Evolutionary conservation across 2,888 invertebrate genomes (phyloP).

Genomic region (Lomographa bimaculata): DNA sequence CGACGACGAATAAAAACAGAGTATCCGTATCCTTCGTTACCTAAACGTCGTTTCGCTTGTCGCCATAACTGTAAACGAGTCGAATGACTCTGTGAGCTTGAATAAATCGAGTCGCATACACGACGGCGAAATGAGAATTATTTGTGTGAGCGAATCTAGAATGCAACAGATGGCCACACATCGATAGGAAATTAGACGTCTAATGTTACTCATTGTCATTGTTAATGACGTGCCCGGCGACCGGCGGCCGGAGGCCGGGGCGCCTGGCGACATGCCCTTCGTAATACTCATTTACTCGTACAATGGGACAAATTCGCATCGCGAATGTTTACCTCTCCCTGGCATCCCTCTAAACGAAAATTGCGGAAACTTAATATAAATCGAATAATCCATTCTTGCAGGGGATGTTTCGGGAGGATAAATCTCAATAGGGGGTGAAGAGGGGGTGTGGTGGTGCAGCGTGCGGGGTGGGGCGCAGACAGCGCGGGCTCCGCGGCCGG

Average conservation of each 20-base stretch:
- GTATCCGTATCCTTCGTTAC: constrained; percentile 26
- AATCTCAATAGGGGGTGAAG: constrained; percentile 79
- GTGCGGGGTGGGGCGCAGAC: constrained; percentile 55
- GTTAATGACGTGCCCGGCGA: constrained; percentile 57
- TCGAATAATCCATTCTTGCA: constrained; percentile 77
- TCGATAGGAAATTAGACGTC: constrained; percentile 55
- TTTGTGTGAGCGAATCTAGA: constrained; percentile 27
- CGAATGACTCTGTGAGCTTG: constrained; percentile 31
- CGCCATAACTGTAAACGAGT: constrained; percentile 41
- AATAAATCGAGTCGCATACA: constrained; percentile 30
- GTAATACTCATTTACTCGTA: constrained; percentile 68
- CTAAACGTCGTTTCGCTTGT: constrained; percentile 30
- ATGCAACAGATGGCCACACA: constrained; percentile 67
- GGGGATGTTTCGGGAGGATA: constrained; percentile 77
- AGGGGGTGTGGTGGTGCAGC: constrained; percentile 54
- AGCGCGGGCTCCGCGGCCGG: constrained; percentile 60
- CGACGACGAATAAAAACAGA: constrained; percentile 42
- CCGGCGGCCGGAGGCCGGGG: constrained; percentile 8
- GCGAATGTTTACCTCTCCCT: constrained; percentile 62
- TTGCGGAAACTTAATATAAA: constrained; percentile 83
- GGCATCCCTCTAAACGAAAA: constrained; percentile 74
- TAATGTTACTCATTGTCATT: constrained; percentile 71
- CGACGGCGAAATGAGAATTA: constrained; percentile 32
- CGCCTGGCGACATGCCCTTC: constrained; percentile 62
- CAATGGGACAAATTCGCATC: constrained; percentile 63